Conservation (phyloP, 2,113 vertebrate species). For the Mirounga angustirostris region DNA sequence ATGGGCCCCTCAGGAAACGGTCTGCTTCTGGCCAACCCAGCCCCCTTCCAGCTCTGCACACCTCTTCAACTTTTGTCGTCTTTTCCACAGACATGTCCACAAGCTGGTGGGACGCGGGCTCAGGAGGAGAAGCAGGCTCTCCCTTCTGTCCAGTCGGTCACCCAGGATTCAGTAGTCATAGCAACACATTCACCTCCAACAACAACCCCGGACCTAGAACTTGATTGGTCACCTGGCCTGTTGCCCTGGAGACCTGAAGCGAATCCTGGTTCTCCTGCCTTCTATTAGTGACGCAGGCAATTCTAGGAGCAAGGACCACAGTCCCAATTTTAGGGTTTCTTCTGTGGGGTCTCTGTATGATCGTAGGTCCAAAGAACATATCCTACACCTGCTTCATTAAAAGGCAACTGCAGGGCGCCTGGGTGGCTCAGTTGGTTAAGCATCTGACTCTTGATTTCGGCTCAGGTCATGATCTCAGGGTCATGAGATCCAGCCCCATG, state of each 20-base stretch:
- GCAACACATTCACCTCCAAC: conserved; percentile 53
- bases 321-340: conserved; percentile 16
- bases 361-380: neutral
- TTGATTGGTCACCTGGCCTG: conserved; percentile 35
- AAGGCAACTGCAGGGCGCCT: neutral
- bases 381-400: neutral
- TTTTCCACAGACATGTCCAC: conserved; percentile 57
- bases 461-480: neutral
- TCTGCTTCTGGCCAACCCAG: neutral
- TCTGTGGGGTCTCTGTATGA: neutral
- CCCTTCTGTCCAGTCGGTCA: conserved; percentile 53
- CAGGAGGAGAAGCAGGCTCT: neutral
- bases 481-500: accelerated
- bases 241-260: conserved; percentile 45
- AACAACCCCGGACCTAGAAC: conserved; percentile 7
- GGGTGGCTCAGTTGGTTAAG: neutral
- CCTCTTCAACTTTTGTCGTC: conserved; percentile 59
- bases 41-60: conserved; percentile 27
- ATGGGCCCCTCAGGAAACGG: neutral
- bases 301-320: neutral
- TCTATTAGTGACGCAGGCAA: neutral
- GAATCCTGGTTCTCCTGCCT: conserved; percentile 44
- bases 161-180: conserved; percentile 70
- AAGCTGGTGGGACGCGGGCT: neutral
- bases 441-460: too few relatives aligned